These are phyloP conservation scores for Drosophila atroscutellata DNA, from an alignment of 2,888 invertebrate species.

Conservation along the genomic window DNA sequence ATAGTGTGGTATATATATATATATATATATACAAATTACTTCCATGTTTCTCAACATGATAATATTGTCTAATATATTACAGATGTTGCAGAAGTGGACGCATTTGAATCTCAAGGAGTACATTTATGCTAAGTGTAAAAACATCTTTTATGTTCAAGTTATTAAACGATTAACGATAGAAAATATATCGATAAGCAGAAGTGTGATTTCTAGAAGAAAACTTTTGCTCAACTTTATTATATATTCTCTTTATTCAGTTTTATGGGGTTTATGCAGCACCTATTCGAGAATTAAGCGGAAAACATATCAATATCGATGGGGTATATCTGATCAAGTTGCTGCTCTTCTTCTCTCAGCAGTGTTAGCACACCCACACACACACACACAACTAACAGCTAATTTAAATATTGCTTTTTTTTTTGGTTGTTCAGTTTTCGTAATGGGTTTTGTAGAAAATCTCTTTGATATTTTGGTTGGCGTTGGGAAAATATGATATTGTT, in stretches of 20 bases:
- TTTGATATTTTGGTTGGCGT: constrained; percentile 9
- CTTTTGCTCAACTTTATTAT: background rate
- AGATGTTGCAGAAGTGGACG: background rate
- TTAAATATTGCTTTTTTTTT: constrained; percentile 16
- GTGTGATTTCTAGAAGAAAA: background rate
- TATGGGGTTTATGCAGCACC: background rate
- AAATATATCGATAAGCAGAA: background rate
- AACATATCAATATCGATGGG: background rate
- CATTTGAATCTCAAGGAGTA: background rate
- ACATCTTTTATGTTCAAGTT: background rate
- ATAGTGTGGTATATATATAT: background rate
- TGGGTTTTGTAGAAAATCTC: background rate
- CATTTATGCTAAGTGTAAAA: too few species aligned
- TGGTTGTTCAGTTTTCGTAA: constrained; percentile 21
- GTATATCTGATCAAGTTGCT: background rate
- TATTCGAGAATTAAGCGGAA: background rate
- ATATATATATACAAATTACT: background rate
- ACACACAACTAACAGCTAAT: constrained; percentile 18
- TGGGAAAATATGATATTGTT: constrained; percentile 6
- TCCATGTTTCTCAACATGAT: background rate
- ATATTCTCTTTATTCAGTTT: background rate
- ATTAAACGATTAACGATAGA: background rate
- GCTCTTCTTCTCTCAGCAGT: background rate
- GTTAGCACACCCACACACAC: background rate
- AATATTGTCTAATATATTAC: background rate